Evolutionary conservation across 2,113 vertebrate species (phyloP).

Genomic region (Phrynosoma platyrhinos): DNA sequence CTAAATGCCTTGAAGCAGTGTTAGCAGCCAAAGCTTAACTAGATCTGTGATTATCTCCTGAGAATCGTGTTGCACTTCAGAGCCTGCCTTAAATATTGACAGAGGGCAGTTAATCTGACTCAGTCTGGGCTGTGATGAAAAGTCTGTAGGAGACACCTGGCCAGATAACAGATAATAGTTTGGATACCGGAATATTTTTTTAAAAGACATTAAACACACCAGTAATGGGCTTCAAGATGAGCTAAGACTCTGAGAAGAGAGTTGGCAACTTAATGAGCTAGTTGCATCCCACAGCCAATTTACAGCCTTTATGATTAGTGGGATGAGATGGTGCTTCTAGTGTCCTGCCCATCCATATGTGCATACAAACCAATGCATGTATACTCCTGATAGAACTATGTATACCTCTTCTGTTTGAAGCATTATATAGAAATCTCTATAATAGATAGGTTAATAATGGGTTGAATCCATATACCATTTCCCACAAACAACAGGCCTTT

Average conservation of each 20-base stretch:
- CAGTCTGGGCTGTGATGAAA: slow-evolving; percentile 11
- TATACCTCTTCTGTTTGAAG: not conserved
- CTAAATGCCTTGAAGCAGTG: not conserved
- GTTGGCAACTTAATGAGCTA: not conserved
- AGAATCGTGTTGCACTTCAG: slow-evolving; percentile 24
- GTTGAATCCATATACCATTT: not conserved
- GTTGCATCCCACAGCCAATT: not conserved
- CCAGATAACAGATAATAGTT: not conserved
- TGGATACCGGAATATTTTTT: slow-evolving; percentile 26
- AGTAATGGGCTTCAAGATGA: no score
- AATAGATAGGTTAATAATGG: not conserved
- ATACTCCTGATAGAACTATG: not conserved
- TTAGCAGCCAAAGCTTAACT: slow-evolving; percentile 32
- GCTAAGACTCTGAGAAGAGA: not conserved
- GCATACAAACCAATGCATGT: not conserved
- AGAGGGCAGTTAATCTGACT: not conserved
- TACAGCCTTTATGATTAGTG: not conserved
- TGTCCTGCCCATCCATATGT: not conserved
- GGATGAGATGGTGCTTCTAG: not conserved
- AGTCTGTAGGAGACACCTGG: slow-evolving; percentile 1
- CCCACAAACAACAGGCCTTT: not conserved
- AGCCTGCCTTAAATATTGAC: slow-evolving; percentile 33
- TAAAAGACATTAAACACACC: not conserved
- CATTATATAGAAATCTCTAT: not conserved
- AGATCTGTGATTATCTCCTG: slow-evolving; percentile 31